Evolutionary conservation across 2,113 vertebrate genomes (phyloP).

Genomic region (Pygoscelis antarcticus): DNA sequence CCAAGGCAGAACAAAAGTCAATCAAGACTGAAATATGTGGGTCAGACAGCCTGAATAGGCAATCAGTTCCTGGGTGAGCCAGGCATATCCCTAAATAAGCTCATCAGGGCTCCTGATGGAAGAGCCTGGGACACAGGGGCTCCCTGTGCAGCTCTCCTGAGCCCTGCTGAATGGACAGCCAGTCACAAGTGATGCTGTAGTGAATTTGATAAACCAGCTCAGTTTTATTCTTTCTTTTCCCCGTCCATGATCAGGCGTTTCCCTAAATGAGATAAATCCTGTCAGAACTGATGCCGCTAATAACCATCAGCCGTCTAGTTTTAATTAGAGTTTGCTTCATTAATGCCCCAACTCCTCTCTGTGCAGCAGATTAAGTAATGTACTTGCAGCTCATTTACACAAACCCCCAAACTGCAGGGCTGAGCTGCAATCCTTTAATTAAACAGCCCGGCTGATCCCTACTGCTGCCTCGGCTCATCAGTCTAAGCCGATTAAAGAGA

Average conservation of each 20-base stretch:
- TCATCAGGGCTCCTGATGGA: conserved; percentile 1
- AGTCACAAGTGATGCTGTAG: not conserved
- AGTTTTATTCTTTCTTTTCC: not conserved
- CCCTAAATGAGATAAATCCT: conserved; percentile 61
- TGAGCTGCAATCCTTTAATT: conserved; percentile 68
- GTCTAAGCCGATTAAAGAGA: conserved; percentile 66
- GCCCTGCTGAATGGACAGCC: not conserved
- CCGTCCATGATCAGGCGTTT: conserved; percentile 26
- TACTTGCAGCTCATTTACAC: conserved; percentile 55
- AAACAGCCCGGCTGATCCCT: conserved; percentile 65
- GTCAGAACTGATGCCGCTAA: conserved; percentile 70
- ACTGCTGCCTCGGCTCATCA: conserved; percentile 32
- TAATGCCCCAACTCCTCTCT: conserved; percentile 66
- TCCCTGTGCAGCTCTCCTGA: not conserved
- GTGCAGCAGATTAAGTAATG: conserved; percentile 65
- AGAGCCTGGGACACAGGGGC: not conserved
- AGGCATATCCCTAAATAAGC: conserved; percentile 12
- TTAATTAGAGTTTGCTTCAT: conserved; percentile 77
- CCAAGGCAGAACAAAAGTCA: conserved; percentile 18
- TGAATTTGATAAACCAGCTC: conserved; percentile 28
- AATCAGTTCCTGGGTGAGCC: conserved; percentile 25
- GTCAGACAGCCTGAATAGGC: conserved; percentile 37
- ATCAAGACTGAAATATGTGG: conserved; percentile 8
- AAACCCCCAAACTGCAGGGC: conserved; percentile 35
- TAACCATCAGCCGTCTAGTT: conserved; percentile 69